These are phyloP conservation scores for Timema podura DNA, from an alignment of 2,888 invertebrate species.

Conservation along the genomic window DNA sequence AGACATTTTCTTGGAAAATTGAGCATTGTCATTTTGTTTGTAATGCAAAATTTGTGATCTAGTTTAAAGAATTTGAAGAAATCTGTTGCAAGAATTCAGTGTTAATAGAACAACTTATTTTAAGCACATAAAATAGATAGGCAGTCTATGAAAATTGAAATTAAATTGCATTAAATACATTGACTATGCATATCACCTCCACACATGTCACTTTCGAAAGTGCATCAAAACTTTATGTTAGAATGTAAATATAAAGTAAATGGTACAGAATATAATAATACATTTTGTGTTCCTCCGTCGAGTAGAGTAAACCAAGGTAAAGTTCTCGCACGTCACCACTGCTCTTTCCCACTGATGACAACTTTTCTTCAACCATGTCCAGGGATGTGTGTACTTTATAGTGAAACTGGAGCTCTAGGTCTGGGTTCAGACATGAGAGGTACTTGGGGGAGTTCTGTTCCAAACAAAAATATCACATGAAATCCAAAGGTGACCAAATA, in stretches of 20 bases:
- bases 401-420: constrained; percentile 83
- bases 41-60: no score
- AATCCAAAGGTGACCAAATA: not conserved
- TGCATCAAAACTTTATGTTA: no score
- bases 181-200: not conserved
- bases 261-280: constrained; percentile 44
- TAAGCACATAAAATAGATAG: not conserved
- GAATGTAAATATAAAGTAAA: no score
- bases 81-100: no score
- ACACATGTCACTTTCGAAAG: constrained; percentile 1
- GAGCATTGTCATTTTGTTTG: no score
- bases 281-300: constrained; percentile 96
- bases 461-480: constrained; percentile 27
- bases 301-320: constrained; percentile 86
- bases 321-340: constrained; percentile 80
- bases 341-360: constrained; percentile 51
- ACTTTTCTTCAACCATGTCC: constrained; percentile 86
- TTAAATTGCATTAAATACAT: constrained; percentile 2
- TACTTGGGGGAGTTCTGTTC: constrained; percentile 89
- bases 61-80: no score
- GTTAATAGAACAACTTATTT: no score
- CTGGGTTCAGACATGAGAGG: constrained; percentile 69
- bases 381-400: constrained; percentile 90
- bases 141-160: not conserved
- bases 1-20: no score